phyloP scores from a whole-genome alignment of 92 coral and sea anemone species.

The Porites rus region DNA sequence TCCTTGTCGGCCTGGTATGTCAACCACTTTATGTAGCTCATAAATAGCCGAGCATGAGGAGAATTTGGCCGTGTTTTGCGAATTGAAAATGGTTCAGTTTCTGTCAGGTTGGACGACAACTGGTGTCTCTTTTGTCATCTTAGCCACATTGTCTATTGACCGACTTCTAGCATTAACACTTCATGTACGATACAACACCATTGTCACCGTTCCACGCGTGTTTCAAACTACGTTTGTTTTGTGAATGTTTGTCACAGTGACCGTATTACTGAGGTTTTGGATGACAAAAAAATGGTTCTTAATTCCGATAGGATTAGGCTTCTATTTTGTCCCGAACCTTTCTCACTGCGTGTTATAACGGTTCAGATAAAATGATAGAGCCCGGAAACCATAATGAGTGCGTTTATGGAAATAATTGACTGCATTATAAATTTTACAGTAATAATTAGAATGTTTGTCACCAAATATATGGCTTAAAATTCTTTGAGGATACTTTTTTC shows the following conservation, averaged over 20 bases:
- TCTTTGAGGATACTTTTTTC: too few species aligned
- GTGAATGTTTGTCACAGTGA: conserved; percentile 18
- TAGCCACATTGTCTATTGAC: conserved; percentile 20
- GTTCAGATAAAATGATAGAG: too few species aligned
- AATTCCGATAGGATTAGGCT: background rate
- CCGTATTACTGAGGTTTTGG: conserved; percentile 12
- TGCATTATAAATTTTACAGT: too few species aligned
- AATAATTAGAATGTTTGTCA: too few species aligned
- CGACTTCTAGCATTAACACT: conserved; percentile 44
- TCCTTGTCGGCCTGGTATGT: conserved; percentile 35
- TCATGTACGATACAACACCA: conserved; percentile 41
- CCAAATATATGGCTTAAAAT: too few species aligned
- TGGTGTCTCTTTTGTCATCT: conserved; percentile 30
- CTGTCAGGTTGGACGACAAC: conserved; percentile 22
- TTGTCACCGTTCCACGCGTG: conserved; percentile 8
- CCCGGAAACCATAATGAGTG: too few species aligned
- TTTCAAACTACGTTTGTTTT: background rate
- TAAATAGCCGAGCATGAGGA: conserved; percentile 22
- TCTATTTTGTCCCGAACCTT: too few species aligned
- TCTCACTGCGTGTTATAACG: too few species aligned
- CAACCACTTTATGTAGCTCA: conserved; percentile 34
- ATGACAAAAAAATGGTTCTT: conserved; percentile 16
- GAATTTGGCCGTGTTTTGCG: background rate
- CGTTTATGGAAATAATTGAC: too few species aligned
- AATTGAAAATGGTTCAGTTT: background rate